phyloP scores from a whole-genome alignment of 2,888 invertebrate genomes.

The Synanthedon andrenaeformis region DNA sequence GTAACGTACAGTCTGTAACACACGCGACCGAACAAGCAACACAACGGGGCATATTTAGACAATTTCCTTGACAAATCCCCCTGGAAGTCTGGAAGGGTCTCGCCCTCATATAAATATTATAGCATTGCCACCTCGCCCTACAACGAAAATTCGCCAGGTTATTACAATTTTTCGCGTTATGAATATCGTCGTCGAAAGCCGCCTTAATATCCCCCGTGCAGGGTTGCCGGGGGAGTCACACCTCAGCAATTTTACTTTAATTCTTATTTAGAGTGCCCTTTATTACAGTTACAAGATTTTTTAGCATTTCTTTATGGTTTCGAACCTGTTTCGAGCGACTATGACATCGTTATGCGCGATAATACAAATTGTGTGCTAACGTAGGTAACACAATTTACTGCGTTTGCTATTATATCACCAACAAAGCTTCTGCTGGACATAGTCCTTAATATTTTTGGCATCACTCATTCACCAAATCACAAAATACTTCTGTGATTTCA shows the following conservation, averaged over 20 bases:
- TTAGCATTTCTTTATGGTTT: constrained; percentile 66
- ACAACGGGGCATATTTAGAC: constrained; percentile 54
- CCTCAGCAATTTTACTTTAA: constrained; percentile 68
- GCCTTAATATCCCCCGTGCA: constrained; percentile 39
- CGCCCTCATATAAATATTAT: constrained; percentile 49
- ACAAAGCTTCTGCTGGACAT: no score
- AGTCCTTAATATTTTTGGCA: no score
- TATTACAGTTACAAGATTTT: constrained; percentile 67
- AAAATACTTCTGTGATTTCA: no score
- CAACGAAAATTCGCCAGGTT: constrained; percentile 54
- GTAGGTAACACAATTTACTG: no score
- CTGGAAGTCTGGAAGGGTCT: constrained; percentile 21
- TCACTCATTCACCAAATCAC: no score
- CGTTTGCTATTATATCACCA: no score
- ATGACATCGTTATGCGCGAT: constrained; percentile 13
- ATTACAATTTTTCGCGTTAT: constrained; percentile 71
- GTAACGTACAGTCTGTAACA: constrained; percentile 19
- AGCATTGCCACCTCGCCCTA: constrained; percentile 39
- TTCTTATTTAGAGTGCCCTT: constrained; percentile 68
- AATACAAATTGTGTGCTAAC: no score
- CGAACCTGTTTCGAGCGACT: constrained; percentile 41
- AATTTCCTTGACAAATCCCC: constrained; percentile 58
- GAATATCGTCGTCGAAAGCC: constrained; percentile 59
- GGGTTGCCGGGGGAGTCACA: constrained; percentile 55
- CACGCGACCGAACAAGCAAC: constrained; percentile 10